These are phyloP conservation scores for Indicator maculatus DNA, from an alignment of 2,113 vertebrate genomes.

Conservation along the genomic window DNA sequence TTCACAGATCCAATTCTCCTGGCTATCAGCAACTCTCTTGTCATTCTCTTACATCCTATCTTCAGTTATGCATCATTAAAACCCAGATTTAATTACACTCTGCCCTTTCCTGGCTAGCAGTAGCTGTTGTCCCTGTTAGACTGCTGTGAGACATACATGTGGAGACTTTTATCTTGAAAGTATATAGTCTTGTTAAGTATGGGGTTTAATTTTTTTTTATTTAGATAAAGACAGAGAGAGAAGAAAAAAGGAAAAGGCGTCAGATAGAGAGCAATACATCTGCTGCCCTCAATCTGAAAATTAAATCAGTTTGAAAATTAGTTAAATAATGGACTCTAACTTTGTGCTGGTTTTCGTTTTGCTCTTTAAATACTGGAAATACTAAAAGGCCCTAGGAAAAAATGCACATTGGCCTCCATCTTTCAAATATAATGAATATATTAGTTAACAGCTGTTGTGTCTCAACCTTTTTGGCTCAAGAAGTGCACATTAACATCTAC, in stretches of 20 bases:
- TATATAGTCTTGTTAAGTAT: background rate
- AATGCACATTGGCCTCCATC: background rate
- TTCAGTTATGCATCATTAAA: background rate
- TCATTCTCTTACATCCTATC: background rate
- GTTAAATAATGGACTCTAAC: background rate
- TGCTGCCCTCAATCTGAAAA: background rate
- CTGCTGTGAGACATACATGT: background rate
- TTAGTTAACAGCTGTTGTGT: background rate
- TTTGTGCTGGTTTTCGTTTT: background rate
- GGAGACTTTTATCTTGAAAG: slow-evolving; percentile 23
- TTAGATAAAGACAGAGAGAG: background rate
- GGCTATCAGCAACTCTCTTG: background rate
- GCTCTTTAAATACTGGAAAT: background rate
- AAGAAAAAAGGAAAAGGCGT: background rate
- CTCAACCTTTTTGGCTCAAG: background rate
- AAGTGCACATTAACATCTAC: background rate
- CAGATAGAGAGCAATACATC: background rate
- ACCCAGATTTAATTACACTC: background rate
- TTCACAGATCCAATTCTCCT: background rate
- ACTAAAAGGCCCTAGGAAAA: background rate
- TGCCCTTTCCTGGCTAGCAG: background rate
- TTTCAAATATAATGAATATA: background rate
- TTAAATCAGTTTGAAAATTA: background rate
- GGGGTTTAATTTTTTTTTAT: background rate
- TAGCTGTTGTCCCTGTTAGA: background rate